Evolutionary conservation across 1,140 invertebrate species (phyloP), one percentile per base, ranked within the genome.

Genomic region (Ptiloglossa arizonensis): DNA sequence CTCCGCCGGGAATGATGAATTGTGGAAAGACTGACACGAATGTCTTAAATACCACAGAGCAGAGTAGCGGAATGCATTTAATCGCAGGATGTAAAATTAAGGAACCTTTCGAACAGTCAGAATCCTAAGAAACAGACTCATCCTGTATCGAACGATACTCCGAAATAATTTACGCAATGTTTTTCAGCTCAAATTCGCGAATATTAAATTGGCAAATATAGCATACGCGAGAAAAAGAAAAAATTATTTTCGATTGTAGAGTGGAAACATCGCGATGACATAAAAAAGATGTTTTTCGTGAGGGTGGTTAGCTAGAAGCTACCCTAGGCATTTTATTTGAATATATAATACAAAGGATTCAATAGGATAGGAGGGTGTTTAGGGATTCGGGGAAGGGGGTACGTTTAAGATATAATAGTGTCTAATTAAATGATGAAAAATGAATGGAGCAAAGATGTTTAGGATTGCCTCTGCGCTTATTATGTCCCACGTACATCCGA

Each of bases 331-430:
- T 80, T 73, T 87, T 84, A 84, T 79, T 82, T 70, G 62, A 83
- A 88, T 86, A 87, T 87, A 84, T 86, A 79, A 87, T 86, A 87
- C 86, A 88, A 87, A 81, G 79, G 69, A 79, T 78, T 76, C 69
- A 62, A 83, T 86, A 73, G 66, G 71, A 83, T 48, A 79, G 57
- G 72, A 68, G 63, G 64, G 59, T 71, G 46, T 78, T 68, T 56
- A 56, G 71, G 72, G 78, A 54, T 82, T 71, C 48, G 57, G 50
- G 69, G 79, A 68, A n/a, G n/a, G n/a, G n/a, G 57, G 68, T 75
- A 77, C 60, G 46, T 78, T 60, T 77, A 84, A 85, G 80, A 83
- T 81, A 80, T 62, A 73, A 87, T 82, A 74, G 78, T 72, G 38
- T 88, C 76, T 83, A 82, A 81, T 87, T 81, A 79, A 85, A 86